Base-by-base conservation (phyloP, 1,140 invertebrate species). In the Ceratoteleas bidentatus region DNA sequence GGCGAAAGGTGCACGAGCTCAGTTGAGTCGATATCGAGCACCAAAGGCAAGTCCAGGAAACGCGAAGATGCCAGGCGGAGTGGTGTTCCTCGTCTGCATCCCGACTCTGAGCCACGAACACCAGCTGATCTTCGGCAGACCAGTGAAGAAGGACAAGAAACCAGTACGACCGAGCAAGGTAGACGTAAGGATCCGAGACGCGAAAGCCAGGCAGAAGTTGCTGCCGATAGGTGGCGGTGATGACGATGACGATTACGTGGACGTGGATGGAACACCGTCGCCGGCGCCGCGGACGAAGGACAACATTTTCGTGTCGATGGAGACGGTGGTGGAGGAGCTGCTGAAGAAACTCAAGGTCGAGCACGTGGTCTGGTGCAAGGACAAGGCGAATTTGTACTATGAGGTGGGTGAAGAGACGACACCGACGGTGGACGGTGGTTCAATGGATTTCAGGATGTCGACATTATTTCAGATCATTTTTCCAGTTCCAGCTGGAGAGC, bases 321-420 rank as follows among this genome's bases (percentile, higher is more conserved):
- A 91, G 85, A 91, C 87, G 93, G 93, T 95, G 56, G 88, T 95
- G 14, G 92, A 94, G 72, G 94, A 95, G 83, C 84, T 95, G 34
- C 87, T 95, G 52, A 93, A 90, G 70, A 95, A 95, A 87, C 88
- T 95, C 9, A 91, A 93, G 84, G 93, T 95, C n/a, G 94, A 95
- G 69, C 94, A 95, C 81, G 93, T 93, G 9, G 93, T 94, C 11
- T 95, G 94, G 94, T 93, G 92, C 75, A 93, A 92, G 53, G 94
- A 95, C 85, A 94, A 93, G 84, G 91, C 90, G 24, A 93, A 94
- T 47, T 93, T 94, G 88, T 95, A 94, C 84, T 94, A 93, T 86
- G 93, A 91, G 85, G 90, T 90, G 62, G 72, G 14, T 52, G 58
- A 32, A 10, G 24, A 47, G 4, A 45, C 24, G 4, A 24, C 24